phyloP scores from a whole-genome alignment of 2,797 vertebrate species.

The Xyrichtys novacula region DNA sequence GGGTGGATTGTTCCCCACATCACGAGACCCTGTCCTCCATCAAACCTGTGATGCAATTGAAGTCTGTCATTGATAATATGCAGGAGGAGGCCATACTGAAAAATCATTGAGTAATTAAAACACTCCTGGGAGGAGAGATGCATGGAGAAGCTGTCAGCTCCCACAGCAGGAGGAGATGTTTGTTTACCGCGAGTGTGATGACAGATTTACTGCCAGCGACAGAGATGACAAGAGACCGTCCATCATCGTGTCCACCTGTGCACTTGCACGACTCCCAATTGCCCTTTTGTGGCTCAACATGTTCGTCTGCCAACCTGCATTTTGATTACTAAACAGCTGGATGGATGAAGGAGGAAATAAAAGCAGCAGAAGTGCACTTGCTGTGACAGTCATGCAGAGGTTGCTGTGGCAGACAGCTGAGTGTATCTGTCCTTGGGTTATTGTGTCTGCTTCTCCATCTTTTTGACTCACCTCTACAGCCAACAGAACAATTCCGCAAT shows the following conservation, averaged over 20 bases:
- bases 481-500: slow-evolving; percentile 5
- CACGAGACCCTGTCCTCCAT: slow-evolving; percentile 49
- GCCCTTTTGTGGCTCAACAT: slow-evolving; percentile 24
- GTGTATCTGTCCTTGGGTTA: slow-evolving; percentile 44
- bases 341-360: slow-evolving; percentile 29
- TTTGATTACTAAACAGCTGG: slow-evolving; percentile 2
- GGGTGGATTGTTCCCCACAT: slow-evolving; percentile 44
- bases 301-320: slow-evolving; percentile 24
- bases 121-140: slow-evolving; percentile 12
- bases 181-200: slow-evolving; percentile 28
- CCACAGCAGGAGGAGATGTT: slow-evolving; percentile 6
- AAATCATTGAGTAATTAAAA: slow-evolving; percentile 54
- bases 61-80: slow-evolving; percentile 27
- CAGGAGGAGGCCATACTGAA: slow-evolving; percentile 34
- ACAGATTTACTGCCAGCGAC: slow-evolving; percentile 33
- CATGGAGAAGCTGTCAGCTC: background rate
- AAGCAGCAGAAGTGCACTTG: slow-evolving; percentile 28
- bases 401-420: slow-evolving; percentile 25
- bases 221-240: slow-evolving; percentile 24
- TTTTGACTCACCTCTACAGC: slow-evolving; percentile 43
- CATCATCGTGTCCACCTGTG: slow-evolving; percentile 41
- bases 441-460: slow-evolving; percentile 38
- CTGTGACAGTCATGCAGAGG: slow-evolving; percentile 30
- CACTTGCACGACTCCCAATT: slow-evolving; percentile 4
- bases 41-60: slow-evolving; percentile 41